Evolutionary conservation across 2,888 invertebrate genomes (phyloP).

Genomic region (Acleris literana): DNA sequence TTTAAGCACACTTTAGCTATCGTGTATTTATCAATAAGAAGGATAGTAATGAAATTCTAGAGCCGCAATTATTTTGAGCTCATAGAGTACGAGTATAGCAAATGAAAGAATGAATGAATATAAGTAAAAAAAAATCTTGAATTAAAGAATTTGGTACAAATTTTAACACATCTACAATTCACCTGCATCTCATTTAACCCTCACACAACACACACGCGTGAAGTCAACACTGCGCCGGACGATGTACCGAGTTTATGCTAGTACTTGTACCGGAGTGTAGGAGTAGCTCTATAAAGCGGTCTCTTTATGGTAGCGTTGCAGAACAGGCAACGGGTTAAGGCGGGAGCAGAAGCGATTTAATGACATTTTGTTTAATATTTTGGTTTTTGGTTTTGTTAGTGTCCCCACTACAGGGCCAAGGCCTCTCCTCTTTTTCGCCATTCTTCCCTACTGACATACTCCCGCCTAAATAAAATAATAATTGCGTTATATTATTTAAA

Average conservation of each 20-base stretch:
- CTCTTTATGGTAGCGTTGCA: constrained; percentile 44
- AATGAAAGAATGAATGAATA: no score
- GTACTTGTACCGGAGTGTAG: constrained; percentile 26
- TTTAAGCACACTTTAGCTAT: no score
- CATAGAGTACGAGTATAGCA: no score
- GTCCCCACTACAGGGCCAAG: no score
- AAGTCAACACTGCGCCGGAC: constrained; percentile 32
- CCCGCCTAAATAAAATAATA: neutral
- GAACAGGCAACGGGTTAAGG: constrained; percentile 15
- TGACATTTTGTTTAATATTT: neutral
- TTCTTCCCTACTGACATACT: no score
- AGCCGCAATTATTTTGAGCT: no score
- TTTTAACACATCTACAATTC: neutral
- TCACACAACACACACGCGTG: constrained; percentile 2
- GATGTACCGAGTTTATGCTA: constrained; percentile 29
- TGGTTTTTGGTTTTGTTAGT: no score
- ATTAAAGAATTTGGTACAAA: neutral
- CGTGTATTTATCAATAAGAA: no score
- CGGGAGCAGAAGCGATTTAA: neutral
- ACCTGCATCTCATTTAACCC: neutral
- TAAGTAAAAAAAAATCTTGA: no score
- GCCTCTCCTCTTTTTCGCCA: no score
- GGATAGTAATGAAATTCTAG: no score
- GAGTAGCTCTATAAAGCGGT: constrained; percentile 42
- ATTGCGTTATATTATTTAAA: neutral